A percentile compares a stretch with the other conserved stretches of the same genome.
Conservation (phyloP, 2,797 vertebrate species). For the Crocodylus rhombifer region DNA sequence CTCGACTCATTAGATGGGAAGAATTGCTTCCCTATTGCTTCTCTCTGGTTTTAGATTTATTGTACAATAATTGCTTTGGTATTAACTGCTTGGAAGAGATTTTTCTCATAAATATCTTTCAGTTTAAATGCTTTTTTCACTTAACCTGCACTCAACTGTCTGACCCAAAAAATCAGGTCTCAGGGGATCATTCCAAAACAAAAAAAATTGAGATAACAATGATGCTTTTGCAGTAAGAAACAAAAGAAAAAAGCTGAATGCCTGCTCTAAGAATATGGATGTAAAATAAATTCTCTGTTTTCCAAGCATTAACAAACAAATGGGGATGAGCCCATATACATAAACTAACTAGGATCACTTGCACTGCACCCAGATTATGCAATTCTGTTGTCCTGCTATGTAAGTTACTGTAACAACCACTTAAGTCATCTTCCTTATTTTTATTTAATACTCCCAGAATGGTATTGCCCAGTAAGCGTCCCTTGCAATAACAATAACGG, state of each 20-base stretch:
- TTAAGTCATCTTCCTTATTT: background rate
- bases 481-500: background rate
- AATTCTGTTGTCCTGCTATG: background rate
- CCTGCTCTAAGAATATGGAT: background rate
- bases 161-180: background rate
- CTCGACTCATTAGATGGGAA: background rate
- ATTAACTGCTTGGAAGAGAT: background rate
- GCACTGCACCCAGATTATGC: background rate
- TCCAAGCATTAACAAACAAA: background rate
- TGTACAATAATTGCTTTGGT: background rate
- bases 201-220: background rate
- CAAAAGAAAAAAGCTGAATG: background rate
- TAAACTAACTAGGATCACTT: too few relatives aligned
- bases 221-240: background rate
- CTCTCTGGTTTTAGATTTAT: rapidly evolving
- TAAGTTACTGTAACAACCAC: background rate
- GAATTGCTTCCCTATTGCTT: background rate
- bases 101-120: background rate
- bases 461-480: background rate
- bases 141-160: rapidly evolving
- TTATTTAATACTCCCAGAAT: background rate
- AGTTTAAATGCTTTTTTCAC: rapidly evolving
- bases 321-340: background rate
- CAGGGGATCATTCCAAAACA: background rate
- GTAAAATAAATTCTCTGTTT: background rate